These are phyloP conservation scores for Rhagonycha lutea DNA, from an alignment of 2,888 invertebrate species.

Conservation along the genomic window DNA sequence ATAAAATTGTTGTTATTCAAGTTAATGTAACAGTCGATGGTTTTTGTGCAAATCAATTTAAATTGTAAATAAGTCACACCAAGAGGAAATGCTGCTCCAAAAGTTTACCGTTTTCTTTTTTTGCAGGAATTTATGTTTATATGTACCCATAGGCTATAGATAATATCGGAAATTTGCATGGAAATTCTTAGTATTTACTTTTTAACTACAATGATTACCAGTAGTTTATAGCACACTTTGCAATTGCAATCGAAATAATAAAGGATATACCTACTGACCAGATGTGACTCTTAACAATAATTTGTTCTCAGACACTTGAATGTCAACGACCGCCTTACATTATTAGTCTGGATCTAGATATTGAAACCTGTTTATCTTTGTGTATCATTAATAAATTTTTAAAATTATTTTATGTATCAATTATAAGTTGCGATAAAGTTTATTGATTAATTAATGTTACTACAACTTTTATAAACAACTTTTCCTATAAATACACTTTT, in stretches of 20 bases:
- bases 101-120: neutral
- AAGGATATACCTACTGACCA: neutral
- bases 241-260: neutral
- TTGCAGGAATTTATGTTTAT: neutral
- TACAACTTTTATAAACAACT: neutral
- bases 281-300: neutral
- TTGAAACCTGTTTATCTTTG: constrained; percentile 23
- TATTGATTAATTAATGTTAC: neutral
- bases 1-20: neutral
- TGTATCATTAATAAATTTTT: neutral
- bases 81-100: neutral
- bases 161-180: no score
- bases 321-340: constrained; percentile 26
- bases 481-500: neutral
- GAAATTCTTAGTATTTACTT: neutral
- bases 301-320: constrained; percentile 18
- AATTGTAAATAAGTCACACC: neutral
- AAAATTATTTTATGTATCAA: constrained; percentile 1
- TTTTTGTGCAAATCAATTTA: neutral
- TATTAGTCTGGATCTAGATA: constrained; percentile 18
- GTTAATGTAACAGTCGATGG: neutral
- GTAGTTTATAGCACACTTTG: neutral
- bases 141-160: neutral
- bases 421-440: neutral
- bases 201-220: neutral